Evolutionary conservation across 2,113 vertebrate genomes (phyloP).

Genomic region (Alosa alosa): DNA sequence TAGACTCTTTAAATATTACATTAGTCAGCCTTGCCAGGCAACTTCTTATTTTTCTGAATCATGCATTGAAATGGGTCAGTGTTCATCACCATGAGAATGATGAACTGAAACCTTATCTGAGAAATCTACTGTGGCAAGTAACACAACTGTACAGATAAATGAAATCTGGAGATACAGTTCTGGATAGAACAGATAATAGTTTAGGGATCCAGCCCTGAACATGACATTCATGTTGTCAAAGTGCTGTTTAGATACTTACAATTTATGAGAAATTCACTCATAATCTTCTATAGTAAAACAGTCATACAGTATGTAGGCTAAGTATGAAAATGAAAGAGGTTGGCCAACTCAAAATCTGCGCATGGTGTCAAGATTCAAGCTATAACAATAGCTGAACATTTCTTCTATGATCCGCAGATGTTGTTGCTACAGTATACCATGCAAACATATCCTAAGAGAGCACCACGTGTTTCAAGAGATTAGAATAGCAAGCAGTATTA

Average conservation of each 20-base stretch:
- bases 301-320: not conserved
- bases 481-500: not conserved
- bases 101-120: not conserved
- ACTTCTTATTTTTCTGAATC: not conserved
- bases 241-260: not conserved
- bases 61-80: not conserved
- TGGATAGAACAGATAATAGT: not conserved
- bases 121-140: not conserved
- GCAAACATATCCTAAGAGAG: not conserved
- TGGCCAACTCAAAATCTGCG: not conserved
- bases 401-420: not conserved
- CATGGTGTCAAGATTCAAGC: not conserved
- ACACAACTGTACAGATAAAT: not conserved
- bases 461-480: not conserved
- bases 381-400: not conserved
- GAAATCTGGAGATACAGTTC: not conserved
- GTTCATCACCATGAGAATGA: not conserved
- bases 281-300: not conserved
- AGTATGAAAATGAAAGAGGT: not conserved
- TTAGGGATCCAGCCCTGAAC: not conserved
- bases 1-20: constrained; percentile 5
- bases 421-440: not conserved
- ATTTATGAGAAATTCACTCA: not conserved
- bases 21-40: not conserved
- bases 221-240: not conserved